These are phyloP conservation scores for Oryzias javanicus DNA, from an alignment of 2,113 vertebrate genomes.

Conservation along the genomic window DNA sequence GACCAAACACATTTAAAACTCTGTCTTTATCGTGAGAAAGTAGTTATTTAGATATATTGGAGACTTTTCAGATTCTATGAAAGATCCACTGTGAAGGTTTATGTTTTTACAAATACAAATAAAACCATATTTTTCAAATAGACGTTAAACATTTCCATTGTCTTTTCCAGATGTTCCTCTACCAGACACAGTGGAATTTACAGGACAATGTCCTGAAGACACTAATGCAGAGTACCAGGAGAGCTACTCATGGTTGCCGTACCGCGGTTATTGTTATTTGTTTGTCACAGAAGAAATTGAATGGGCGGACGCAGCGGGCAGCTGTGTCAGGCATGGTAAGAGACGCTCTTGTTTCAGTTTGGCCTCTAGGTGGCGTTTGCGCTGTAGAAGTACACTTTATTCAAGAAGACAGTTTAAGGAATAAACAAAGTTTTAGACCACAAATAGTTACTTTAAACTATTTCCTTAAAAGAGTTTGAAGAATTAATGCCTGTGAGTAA, in stretches of 20 bases:
- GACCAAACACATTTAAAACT: too few species aligned
- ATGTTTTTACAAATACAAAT: neutral
- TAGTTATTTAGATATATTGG: too few species aligned
- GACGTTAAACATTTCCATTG: neutral
- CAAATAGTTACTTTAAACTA: too few species aligned
- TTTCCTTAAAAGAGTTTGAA: too few species aligned
- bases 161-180: constrained; percentile 80
- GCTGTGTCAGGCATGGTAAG: constrained; percentile 83
- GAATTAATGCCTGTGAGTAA: too few species aligned
- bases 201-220: constrained; percentile 83
- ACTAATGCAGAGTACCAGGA: constrained; percentile 22
- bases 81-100: too few species aligned
- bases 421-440: too few species aligned
- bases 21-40: too few species aligned
- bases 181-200: constrained; percentile 72
- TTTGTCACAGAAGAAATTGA: constrained; percentile 76
- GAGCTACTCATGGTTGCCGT: constrained; percentile 83
- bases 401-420: too few species aligned
- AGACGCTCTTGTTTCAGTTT: neutral
- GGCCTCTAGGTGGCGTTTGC: too few species aligned
- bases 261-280: constrained; percentile 84
- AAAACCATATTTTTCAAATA: neutral
- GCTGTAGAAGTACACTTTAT: too few species aligned
- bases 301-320: constrained; percentile 86
- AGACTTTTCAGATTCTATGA: too few species aligned